phyloP scores from a whole-genome alignment of 2,888 invertebrate genomes.

The Lepidocyrtoides sp. region DNA sequence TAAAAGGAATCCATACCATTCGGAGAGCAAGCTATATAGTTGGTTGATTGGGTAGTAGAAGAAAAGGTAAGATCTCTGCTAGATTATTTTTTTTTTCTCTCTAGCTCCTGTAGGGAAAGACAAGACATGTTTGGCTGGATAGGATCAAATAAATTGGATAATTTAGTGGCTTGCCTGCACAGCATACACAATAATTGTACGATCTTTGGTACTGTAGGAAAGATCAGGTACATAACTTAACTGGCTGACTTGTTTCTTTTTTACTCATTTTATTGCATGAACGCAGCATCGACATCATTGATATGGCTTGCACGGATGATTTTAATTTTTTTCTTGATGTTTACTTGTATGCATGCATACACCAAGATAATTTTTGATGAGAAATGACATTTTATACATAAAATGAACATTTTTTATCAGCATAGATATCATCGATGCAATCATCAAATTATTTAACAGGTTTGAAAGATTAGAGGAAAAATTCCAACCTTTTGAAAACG shows the following conservation, averaged over 20 bases:
- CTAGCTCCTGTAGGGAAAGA: slow-evolving; percentile 70
- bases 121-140: slow-evolving; percentile 59
- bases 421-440: background rate
- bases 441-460: too few species aligned
- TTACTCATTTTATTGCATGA: background rate
- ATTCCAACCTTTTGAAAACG: too few species aligned
- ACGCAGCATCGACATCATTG: slow-evolving; percentile 22
- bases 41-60: slow-evolving; percentile 48
- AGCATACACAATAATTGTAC: background rate
- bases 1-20: slow-evolving; percentile 8
- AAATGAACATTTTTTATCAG: background rate
- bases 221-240: slow-evolving; percentile 34
- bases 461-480: background rate
- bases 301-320: slow-evolving; percentile 11
- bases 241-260: background rate
- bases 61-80: background rate
- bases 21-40: background rate
- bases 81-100: slow-evolving; percentile 12
- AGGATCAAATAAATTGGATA: slow-evolving; percentile 69
- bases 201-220: background rate
- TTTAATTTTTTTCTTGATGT: slow-evolving; percentile 18
- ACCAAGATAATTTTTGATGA: slow-evolving; percentile 28
- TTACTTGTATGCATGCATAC: slow-evolving; percentile 6
- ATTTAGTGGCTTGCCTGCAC: slow-evolving; percentile 67
- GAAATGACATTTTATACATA: slow-evolving; percentile 59